Conservation (phyloP, 2,888 invertebrate species). For the Rapana venosa region DNA sequence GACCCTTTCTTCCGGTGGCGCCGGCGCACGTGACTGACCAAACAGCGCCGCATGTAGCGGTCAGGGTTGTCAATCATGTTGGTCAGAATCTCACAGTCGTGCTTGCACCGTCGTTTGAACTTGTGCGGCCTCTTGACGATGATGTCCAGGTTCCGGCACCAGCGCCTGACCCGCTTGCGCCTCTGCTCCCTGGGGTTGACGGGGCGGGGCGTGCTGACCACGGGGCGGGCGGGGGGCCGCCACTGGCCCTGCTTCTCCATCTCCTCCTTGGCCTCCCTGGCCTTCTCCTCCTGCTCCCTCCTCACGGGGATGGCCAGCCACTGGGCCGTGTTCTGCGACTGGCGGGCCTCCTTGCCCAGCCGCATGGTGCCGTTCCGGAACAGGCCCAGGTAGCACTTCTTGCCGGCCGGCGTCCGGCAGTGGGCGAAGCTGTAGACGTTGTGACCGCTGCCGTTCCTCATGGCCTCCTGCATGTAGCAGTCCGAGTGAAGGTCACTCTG, state of each 20-base stretch:
- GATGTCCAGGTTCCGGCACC: conserved; percentile 44
- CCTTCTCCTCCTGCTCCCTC: background rate
- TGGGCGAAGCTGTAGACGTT: conserved; percentile 50
- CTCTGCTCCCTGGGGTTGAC: conserved; percentile 36
- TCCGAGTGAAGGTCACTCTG: conserved; percentile 44
- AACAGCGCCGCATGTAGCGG: conserved; percentile 45
- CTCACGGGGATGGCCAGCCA: conserved; percentile 41
- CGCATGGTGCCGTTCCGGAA: conserved; percentile 54
- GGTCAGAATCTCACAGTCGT: conserved; percentile 42
- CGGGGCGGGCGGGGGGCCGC: background rate
- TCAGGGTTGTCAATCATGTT: conserved; percentile 42
- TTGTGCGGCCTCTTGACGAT: conserved; percentile 42
- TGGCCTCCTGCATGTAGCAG: conserved; percentile 47
- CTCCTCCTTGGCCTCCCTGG: background rate
- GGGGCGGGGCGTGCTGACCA: conserved; percentile 25
- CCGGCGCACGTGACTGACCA: background rate
- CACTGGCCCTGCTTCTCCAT: conserved; percentile 13
- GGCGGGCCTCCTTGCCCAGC: conserved; percentile 55
- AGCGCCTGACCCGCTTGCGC: conserved; percentile 44
- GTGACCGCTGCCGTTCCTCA: conserved; percentile 40
- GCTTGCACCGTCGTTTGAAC: conserved; percentile 42
- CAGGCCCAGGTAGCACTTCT: conserved; percentile 57
- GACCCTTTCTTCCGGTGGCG: conserved; percentile 5
- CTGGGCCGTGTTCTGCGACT: conserved; percentile 50
- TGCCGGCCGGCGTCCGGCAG: conserved; percentile 43